Percentiles rank a stretch among this genome's conserved stretches.
phyloP scores from a whole-genome alignment of 2,797 vertebrate genomes.

The Clamator glandarius region DNA sequence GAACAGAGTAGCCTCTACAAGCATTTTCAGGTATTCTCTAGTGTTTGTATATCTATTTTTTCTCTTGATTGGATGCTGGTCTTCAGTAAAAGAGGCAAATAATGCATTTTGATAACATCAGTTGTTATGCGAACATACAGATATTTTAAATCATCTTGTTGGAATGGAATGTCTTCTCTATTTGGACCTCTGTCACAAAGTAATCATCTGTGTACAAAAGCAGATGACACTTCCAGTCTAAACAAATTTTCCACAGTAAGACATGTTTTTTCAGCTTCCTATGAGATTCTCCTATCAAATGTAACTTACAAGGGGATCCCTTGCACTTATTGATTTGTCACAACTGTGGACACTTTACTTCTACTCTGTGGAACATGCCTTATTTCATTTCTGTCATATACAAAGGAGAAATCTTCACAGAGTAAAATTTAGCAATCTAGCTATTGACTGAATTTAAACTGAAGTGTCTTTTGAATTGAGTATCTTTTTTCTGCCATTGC shows the following conservation, averaged over 20 bases:
- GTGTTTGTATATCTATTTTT: neutral
- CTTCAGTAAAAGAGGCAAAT: neutral
- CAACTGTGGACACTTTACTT: neutral
- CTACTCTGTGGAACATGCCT: too few relatives aligned
- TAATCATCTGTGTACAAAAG: neutral
- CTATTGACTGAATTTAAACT: too few relatives aligned
- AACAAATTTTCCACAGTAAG: neutral
- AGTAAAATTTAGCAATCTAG: too few relatives aligned
- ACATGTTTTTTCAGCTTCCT: accelerated
- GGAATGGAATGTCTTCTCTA: neutral
- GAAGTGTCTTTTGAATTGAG: too few relatives aligned
- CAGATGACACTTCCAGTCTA: neutral
- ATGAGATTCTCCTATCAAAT: neutral
- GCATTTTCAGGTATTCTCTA: neutral
- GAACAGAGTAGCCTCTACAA: neutral
- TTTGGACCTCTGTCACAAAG: neutral
- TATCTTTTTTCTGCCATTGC: too few relatives aligned
- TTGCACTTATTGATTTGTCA: neutral
- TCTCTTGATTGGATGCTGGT: neutral
- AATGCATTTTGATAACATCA: neutral
- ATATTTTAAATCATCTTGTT: neutral
- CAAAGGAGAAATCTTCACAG: too few relatives aligned
- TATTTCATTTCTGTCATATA: too few relatives aligned
- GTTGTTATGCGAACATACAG: too few relatives aligned
- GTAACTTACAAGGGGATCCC: neutral